A percentile compares a stretch with the other conserved stretches of the same genome.
phyloP scores from a whole-genome alignment of 2,888 invertebrate species.

The Blera fallax region DNA sequence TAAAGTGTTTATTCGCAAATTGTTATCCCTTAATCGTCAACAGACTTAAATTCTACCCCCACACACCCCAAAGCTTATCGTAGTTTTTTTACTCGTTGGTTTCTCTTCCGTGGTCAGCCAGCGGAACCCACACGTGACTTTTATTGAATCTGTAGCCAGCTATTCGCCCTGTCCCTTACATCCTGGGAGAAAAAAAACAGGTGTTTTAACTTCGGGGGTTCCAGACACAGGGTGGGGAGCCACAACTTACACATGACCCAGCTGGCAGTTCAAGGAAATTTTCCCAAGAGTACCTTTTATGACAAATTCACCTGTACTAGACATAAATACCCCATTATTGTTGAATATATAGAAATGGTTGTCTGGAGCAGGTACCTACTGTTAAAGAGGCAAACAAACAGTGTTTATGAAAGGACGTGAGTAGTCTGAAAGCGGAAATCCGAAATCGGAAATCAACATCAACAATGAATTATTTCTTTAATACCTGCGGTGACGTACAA shows the following conservation, averaged over 20 bases:
- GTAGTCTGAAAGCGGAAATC: slow-evolving; percentile 13
- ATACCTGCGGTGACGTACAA: slow-evolving; percentile 55
- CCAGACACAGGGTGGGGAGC: background rate
- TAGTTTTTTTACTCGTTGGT: background rate
- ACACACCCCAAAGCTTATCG: too few relatives aligned
- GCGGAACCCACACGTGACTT: background rate
- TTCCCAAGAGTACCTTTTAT: background rate
- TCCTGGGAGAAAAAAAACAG: too few relatives aligned
- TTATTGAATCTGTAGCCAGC: background rate
- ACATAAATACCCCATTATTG: background rate
- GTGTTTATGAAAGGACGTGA: slow-evolving; percentile 9
- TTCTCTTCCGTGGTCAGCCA: background rate
- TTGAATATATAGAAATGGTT: background rate
- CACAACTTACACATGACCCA: background rate
- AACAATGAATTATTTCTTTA: slow-evolving; percentile 44
- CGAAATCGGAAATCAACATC: slow-evolving; percentile 29
- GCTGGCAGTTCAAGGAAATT: background rate
- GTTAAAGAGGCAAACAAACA: slow-evolving; percentile 20
- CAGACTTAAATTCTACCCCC: too few relatives aligned
- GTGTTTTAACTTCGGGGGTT: background rate
- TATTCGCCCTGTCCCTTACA: too few relatives aligned
- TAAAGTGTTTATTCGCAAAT: too few relatives aligned
- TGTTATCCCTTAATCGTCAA: too few relatives aligned
- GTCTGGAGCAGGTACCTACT: slow-evolving; percentile 20
- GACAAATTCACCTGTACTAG: background rate